A percentile compares a stretch with the other conserved stretches of the same genome.
These are phyloP conservation scores for Laodelphax striatellus DNA, from an alignment of 1,140 invertebrate species.

Conservation along the genomic window DNA sequence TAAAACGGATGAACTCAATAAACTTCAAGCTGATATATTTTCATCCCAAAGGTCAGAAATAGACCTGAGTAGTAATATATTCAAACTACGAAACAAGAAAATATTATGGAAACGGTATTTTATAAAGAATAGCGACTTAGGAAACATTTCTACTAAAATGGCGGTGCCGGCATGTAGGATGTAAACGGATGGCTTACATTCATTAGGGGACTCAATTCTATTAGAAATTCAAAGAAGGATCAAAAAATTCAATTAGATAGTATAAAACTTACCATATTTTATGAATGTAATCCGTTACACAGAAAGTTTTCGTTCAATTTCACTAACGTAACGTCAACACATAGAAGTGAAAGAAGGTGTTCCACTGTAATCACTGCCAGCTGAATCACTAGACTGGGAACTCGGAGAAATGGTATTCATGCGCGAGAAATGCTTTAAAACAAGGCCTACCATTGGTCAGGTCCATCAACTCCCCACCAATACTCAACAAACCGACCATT, in stretches of 20 bases:
- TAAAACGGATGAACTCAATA: no score
- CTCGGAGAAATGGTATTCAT: no score
- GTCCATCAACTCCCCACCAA: no score
- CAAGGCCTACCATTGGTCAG: no score
- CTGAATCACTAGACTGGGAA: conserved; percentile 6
- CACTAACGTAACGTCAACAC: conserved; percentile 17
- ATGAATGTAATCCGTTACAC: conserved; percentile 18
- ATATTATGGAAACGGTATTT: no score
- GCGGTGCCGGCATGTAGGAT: conserved; percentile 22
- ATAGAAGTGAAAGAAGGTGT: conserved; percentile 14
- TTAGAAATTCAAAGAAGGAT: not conserved
- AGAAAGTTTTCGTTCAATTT: conserved; percentile 11
- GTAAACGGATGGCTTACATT: not conserved
- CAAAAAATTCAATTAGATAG: not conserved
- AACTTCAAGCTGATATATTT: no score
- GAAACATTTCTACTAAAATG: conserved; percentile 16
- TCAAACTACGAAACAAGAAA: no score
- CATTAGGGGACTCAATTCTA: no score
- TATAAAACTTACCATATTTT: conserved; percentile 18
- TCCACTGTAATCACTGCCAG: conserved; percentile 20
- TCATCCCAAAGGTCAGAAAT: no score
- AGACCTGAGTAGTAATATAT: no score
- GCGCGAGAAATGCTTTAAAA: no score
- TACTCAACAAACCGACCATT: no score
- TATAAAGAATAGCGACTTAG: not conserved